A percentile compares a stretch with the other conserved stretches of the same genome.
phyloP scores from a whole-genome alignment of 2,113 vertebrate species.

The Podarcis cretensis region DNA sequence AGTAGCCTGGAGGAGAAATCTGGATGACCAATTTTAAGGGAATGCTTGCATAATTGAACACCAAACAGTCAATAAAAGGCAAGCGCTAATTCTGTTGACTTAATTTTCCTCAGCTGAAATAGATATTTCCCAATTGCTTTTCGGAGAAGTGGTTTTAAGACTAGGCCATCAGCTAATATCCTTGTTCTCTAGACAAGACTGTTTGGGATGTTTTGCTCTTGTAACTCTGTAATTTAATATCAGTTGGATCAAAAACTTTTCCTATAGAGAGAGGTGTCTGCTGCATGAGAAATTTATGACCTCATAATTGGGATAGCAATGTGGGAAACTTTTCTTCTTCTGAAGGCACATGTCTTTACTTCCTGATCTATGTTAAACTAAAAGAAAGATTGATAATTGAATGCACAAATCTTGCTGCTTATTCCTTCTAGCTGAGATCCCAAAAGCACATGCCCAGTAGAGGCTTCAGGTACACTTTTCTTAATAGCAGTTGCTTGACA shows the following conservation, averaged over 20 bases:
- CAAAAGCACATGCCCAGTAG: neutral
- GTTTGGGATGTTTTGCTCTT: conserved; percentile 18
- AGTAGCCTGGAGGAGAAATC: neutral
- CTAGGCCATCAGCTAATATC: neutral
- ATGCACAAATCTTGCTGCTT: neutral
- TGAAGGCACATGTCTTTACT: neutral
- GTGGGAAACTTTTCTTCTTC: neutral
- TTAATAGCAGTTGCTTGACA: neutral
- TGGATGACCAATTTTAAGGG: neutral
- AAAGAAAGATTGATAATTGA: neutral
- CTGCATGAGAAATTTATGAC: neutral
- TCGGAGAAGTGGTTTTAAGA: neutral
- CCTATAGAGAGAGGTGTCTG: neutral
- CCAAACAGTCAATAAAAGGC: neutral
- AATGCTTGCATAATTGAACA: neutral
- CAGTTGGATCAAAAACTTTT: neutral
- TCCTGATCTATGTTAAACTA: neutral
- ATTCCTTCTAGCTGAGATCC: neutral
- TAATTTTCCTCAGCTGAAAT: neutral
- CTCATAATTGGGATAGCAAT: conserved; percentile 11
- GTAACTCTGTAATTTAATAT: conserved; percentile 15
- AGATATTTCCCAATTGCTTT: conserved; percentile 31
- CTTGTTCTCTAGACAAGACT: neutral
- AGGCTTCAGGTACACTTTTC: neutral
- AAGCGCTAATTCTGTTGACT: neutral